phyloP scores from a whole-genome alignment of 1,140 invertebrate species.

The Leptinotarsa texana region DNA sequence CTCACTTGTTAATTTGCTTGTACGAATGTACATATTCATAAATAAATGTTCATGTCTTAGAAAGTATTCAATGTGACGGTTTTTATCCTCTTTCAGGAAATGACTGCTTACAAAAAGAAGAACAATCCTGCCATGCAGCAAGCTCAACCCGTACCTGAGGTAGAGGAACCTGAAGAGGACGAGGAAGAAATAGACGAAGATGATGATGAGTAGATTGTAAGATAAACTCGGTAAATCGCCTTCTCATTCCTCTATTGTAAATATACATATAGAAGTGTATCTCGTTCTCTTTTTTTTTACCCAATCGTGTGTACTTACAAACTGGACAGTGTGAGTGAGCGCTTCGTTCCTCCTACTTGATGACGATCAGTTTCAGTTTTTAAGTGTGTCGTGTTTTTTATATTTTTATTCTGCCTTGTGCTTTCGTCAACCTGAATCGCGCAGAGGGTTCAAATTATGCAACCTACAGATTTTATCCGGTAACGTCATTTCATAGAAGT shows the following conservation, averaged over 20 bases:
- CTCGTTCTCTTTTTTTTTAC: slow-evolving; percentile 34
- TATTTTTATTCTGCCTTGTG: background rate
- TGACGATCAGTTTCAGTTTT: slow-evolving; percentile 15
- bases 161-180: slow-evolving; percentile 64
- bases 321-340: slow-evolving; percentile 35
- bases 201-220: slow-evolving; percentile 39
- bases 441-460: background rate
- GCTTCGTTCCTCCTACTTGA: slow-evolving; percentile 10
- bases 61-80: no score
- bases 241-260: slow-evolving; percentile 44
- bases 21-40: no score
- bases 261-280: slow-evolving; percentile 41
- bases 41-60: no score
- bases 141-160: slow-evolving; percentile 60
- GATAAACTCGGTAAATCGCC: slow-evolving; percentile 28
- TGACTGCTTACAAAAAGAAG: slow-evolving; percentile 81
- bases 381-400: slow-evolving; percentile 23
- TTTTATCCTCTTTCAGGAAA: slow-evolving; percentile 61
- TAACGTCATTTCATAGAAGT: no score
- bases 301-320: slow-evolving; percentile 43
- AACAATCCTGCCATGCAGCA: slow-evolving; percentile 59
- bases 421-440: background rate
- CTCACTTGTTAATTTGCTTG: no score
- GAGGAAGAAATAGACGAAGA: slow-evolving; percentile 56
- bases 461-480: slow-evolving; percentile 7